Percentiles rank a stretch among this genome's conserved stretches.
Evolutionary conservation across 2,888 invertebrate genomes (phyloP).

Genomic region (Aporophyla lueneburgensis): DNA sequence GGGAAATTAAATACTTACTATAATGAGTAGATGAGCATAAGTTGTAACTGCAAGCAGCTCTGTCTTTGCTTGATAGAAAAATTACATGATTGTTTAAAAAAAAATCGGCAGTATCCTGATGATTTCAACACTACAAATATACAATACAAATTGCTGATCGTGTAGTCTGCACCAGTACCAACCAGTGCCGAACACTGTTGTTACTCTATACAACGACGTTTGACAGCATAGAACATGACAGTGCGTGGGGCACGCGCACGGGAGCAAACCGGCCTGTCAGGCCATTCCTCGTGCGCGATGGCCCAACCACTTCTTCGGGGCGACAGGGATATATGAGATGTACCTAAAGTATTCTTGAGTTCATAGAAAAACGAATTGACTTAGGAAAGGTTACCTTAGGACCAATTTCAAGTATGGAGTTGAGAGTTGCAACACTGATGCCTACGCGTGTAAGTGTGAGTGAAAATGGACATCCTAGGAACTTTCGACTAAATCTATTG

Average conservation of each 20-base stretch:
- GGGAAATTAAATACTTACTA: too few species aligned
- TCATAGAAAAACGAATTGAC: slow-evolving; percentile 3
- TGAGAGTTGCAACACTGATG: not conserved
- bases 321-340: slow-evolving; percentile 75
- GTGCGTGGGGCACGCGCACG: slow-evolving; percentile 69
- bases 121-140: not conserved
- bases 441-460: not conserved
- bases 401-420: not conserved
- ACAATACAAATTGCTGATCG: not conserved
- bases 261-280: slow-evolving; percentile 67
- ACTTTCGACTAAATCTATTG: not conserved
- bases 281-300: slow-evolving; percentile 78
- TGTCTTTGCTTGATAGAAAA: too few species aligned
- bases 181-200: slow-evolving; percentile 14
- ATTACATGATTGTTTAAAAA: not conserved
- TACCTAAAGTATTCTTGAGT: not conserved
- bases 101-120: too few species aligned
- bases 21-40: too few species aligned
- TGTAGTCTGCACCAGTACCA: not conserved
- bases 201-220: slow-evolving; percentile 5
- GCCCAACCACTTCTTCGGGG: slow-evolving; percentile 72
- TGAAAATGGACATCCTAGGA: not conserved
- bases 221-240: slow-evolving; percentile 53
- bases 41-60: too few species aligned
- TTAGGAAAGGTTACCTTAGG: not conserved